Evolutionary conservation across 2,113 vertebrate genomes (phyloP).

Genomic region (Hippocampus comes): DNA sequence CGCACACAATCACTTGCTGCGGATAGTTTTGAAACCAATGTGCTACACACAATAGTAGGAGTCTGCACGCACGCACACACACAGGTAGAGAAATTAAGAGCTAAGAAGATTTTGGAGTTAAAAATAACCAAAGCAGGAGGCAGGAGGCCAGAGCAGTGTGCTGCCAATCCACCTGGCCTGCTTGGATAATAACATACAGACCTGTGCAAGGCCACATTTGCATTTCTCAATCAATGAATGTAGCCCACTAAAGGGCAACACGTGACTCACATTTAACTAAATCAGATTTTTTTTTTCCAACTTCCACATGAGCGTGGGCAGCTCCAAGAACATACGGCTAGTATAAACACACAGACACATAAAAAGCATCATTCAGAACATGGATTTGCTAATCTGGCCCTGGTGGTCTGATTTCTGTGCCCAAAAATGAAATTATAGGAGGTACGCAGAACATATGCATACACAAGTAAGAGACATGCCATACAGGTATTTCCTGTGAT

Average conservation of each 20-base stretch:
- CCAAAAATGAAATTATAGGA: constrained; percentile 9
- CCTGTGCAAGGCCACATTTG: constrained; percentile 20
- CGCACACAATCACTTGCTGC: constrained; percentile 4
- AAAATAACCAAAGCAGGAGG: constrained; percentile 68
- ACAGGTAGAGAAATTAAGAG: constrained; percentile 64
- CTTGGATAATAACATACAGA: constrained; percentile 21
- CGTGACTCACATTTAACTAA: not conserved
- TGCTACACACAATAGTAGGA: constrained; percentile 38
- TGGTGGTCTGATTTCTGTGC: constrained; percentile 57
- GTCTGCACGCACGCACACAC: not conserved
- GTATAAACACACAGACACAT: constrained; percentile 6
- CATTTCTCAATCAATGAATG: constrained; percentile 1
- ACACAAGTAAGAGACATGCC: not conserved
- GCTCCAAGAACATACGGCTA: not conserved
- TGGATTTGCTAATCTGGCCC: constrained; percentile 56
- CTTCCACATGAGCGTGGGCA: constrained; percentile 11
- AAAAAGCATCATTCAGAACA: constrained; percentile 47
- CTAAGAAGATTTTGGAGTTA: constrained; percentile 75
- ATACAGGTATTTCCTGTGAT: no score
- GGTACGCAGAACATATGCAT: not conserved
- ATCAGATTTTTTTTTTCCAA: not conserved
- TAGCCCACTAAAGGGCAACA: not conserved
- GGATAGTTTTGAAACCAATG: constrained; percentile 18
- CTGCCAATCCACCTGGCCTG: constrained; percentile 25
- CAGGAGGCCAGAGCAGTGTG: constrained; percentile 40